Percentiles rank a stretch among this genome's conserved stretches.
Conservation (phyloP, 2,797 vertebrate genomes). For the Harpagifer antarcticus region DNA sequence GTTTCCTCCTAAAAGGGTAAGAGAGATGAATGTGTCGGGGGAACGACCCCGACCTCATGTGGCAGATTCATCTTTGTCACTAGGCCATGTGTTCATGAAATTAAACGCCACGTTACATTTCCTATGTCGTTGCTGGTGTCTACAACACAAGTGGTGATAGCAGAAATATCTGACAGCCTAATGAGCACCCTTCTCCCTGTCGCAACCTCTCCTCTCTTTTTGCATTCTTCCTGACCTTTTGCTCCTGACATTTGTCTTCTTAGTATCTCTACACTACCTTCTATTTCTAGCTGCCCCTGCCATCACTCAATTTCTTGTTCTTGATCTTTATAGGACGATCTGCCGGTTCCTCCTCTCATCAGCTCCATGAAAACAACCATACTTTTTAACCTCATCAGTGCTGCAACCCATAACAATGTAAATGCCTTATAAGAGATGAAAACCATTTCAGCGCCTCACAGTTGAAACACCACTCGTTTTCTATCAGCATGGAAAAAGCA, state of each 20-base stretch:
- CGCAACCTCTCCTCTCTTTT: slow-evolving; percentile 2
- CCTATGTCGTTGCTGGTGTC: slow-evolving; percentile 22
- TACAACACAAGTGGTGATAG: slow-evolving; percentile 31
- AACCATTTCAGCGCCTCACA: slow-evolving; percentile 9
- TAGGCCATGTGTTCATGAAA: slow-evolving; percentile 39
- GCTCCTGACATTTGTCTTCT: slow-evolving; percentile 34
- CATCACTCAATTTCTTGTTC: slow-evolving; percentile 2
- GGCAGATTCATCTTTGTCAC: slow-evolving; percentile 58
- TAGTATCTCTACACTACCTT: not conserved
- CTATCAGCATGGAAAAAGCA: not conserved
- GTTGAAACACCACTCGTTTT: not conserved
- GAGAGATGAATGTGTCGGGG: slow-evolving; percentile 16
- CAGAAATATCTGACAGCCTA: slow-evolving; percentile 36
- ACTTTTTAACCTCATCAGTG: not conserved
- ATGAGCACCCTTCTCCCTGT: slow-evolving; percentile 14
- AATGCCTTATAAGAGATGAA: slow-evolving; percentile 8
- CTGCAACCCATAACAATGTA: slow-evolving; percentile 10
- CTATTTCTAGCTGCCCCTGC: not conserved
- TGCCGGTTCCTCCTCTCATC: not conserved
- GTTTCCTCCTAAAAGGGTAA: slow-evolving; percentile 37
- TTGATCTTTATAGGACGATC: slow-evolving; percentile 3
- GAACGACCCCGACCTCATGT: slow-evolving; percentile 13
- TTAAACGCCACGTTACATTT: slow-evolving; percentile 41
- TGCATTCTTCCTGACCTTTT: slow-evolving; percentile 37
- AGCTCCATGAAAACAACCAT: not conserved